Conservation (phyloP, 1,140 invertebrate species). For the Plodia interpunctella region DNA sequence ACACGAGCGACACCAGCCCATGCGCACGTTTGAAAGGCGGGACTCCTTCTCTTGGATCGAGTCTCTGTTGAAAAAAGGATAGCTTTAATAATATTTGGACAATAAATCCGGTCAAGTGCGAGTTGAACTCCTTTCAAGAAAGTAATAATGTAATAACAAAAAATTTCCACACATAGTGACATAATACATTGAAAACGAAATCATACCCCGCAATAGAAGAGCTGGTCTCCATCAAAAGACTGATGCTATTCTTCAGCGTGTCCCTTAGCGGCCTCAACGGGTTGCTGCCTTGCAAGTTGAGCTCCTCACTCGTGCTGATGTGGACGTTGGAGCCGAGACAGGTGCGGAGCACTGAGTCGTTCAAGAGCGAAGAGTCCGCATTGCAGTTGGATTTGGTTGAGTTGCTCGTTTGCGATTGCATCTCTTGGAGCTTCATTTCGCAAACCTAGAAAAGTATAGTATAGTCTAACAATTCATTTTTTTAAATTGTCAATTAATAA, state of each 20-base stretch:
- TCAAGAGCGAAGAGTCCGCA: conserved; percentile 40
- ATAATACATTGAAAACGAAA: too few relatives aligned
- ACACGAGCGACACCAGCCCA: conserved; percentile 57
- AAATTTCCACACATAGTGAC: too few relatives aligned
- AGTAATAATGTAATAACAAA: too few relatives aligned
- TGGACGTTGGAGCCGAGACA: conserved; percentile 60
- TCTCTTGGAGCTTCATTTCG: conserved; percentile 60
- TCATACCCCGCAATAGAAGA: conserved; percentile 44
- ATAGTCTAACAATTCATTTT: too few relatives aligned
- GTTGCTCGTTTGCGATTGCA: conserved; percentile 43
- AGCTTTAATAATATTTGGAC: neutral
- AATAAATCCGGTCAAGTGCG: too few relatives aligned
- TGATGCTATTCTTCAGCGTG: conserved; percentile 62
- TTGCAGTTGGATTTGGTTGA: conserved; percentile 26
- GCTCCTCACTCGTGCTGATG: conserved; percentile 58
- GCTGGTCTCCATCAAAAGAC: conserved; percentile 56
- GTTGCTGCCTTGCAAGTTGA: conserved; percentile 47
- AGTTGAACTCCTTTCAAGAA: too few relatives aligned
- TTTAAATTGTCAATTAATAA: too few relatives aligned
- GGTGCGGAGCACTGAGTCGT: conserved; percentile 42
- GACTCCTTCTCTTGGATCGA: conserved; percentile 20
- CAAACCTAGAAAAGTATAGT: conserved; percentile 36
- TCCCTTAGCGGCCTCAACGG: conserved; percentile 55
- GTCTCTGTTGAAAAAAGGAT: conserved; percentile 17
- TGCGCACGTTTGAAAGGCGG: conserved; percentile 28